phyloP scores from a whole-genome alignment of 2,797 vertebrate genomes.

The Hydrolagus colliei region DNA sequence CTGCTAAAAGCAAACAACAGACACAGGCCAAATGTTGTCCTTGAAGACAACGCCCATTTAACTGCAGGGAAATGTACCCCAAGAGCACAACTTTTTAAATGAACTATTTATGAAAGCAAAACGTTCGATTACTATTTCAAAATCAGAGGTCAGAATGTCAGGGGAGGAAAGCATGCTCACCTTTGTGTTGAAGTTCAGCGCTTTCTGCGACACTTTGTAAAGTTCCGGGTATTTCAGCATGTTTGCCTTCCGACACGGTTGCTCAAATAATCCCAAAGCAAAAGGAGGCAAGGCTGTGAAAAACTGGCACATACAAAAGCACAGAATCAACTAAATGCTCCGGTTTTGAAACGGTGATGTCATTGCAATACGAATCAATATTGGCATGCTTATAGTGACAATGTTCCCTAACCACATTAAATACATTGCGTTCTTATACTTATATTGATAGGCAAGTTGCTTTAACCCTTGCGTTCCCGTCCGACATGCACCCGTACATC shows the following conservation, averaged over 20 bases:
- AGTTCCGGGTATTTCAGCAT: constrained; percentile 96
- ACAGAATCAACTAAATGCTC: not conserved
- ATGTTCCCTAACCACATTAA: no score
- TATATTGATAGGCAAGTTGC: no score
- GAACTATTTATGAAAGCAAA: not conserved
- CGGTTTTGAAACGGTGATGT: no score
- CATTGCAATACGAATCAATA: no score
- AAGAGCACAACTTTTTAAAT: not conserved
- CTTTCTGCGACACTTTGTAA: constrained; percentile 95
- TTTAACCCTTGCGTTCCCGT: no score
- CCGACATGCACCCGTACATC: no score
- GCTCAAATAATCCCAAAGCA: constrained; percentile 94
- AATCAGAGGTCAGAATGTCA: not conserved
- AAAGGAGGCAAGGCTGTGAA: constrained; percentile 93
- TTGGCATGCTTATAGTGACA: no score
- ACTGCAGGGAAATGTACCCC: not conserved
- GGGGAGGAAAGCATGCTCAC: constrained; percentile 41
- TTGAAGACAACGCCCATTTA: not conserved
- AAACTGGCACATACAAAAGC: constrained; percentile 58
- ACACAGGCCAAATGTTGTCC: not conserved
- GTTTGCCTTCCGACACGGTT: constrained; percentile 90
- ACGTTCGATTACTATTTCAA: not conserved
- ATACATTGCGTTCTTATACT: no score
- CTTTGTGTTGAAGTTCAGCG: constrained; percentile 86
- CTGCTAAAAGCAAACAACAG: no score